Evolutionary conservation across 2,888 invertebrate species (phyloP).

Genomic region (Drosophila meridionalis): DNA sequence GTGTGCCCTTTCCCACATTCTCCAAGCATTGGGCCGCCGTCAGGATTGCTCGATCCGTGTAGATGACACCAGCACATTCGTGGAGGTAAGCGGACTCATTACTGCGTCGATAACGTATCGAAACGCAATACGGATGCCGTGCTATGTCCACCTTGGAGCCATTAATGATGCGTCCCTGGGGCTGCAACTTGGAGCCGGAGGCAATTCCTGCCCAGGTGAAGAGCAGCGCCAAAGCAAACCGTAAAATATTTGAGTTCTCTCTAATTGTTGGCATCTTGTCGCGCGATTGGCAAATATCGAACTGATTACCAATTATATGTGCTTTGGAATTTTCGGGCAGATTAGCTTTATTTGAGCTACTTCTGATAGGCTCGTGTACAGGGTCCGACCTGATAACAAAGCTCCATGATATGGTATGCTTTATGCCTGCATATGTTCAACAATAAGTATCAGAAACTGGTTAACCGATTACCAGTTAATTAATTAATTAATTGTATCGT

Average conservation of each 20-base stretch:
- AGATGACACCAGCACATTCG: conserved; percentile 81
- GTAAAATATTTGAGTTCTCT: conserved; percentile 32
- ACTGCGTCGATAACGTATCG: conserved; percentile 71
- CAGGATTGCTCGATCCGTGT: conserved; percentile 66
- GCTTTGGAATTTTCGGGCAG: conserved; percentile 38
- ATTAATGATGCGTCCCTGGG: conserved; percentile 70
- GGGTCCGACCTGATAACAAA: conserved; percentile 53
- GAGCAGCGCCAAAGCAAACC: conserved; percentile 28
- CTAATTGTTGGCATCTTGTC: conserved; percentile 19
- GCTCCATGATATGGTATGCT: background rate
- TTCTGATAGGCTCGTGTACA: conserved; percentile 52
- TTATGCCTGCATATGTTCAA: background rate
- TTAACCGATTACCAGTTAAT: background rate
- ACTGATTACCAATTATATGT: conserved; percentile 53
- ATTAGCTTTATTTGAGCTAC: conserved; percentile 63
- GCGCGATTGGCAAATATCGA: conserved; percentile 27
- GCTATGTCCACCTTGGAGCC: conserved; percentile 66
- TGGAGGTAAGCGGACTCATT: conserved; percentile 64
- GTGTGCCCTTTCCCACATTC: conserved; percentile 42
- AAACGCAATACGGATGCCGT: conserved; percentile 78
- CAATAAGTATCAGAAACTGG: background rate
- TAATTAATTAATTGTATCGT: background rate
- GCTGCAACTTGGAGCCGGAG: conserved; percentile 4
- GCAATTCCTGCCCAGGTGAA: conserved; percentile 11
- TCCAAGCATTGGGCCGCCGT: conserved; percentile 82